Percentiles rank a stretch among this genome's conserved stretches.
phyloP scores from a whole-genome alignment of 2,888 invertebrate species.

The Hypercompe scribonia region DNA sequence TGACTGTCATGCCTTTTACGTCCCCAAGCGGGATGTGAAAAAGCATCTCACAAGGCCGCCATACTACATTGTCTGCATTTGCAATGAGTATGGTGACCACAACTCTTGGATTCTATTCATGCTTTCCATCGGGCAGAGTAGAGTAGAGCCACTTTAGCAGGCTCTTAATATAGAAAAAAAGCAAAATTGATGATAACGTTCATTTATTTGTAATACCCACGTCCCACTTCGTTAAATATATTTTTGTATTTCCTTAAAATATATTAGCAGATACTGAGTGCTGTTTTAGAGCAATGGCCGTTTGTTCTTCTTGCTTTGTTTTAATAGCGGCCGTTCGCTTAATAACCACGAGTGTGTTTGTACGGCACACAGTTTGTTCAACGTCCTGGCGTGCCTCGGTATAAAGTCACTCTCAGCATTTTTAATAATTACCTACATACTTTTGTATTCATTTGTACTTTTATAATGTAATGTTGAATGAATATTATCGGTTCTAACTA shows the following conservation, averaged over 20 bases:
- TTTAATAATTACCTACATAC: slow-evolving; percentile 10
- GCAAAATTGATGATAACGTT: not conserved
- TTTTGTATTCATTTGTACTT: not conserved
- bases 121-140: no score
- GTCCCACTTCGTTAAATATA: not conserved
- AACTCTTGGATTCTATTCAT: no score
- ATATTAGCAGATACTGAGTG: slow-evolving; percentile 17
- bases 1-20: no score
- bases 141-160: no score
- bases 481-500: not conserved
- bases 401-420: not conserved
- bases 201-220: no score
- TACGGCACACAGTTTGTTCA: slow-evolving; percentile 12
- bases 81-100: no score
- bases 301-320: slow-evolving; percentile 41
- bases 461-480: not conserved
- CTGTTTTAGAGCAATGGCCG: slow-evolving; percentile 14
- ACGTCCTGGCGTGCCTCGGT: not conserved
- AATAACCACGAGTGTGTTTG: slow-evolving; percentile 44
- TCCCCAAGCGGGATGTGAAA: no score
- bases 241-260: not conserved
- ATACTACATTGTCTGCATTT: no score
- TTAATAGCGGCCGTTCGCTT: slow-evolving; percentile 39
- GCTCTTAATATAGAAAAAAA: no score
- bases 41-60: no score